phyloP scores from a whole-genome alignment of 2,797 vertebrate species.

The Erithacus rubecula region DNA sequence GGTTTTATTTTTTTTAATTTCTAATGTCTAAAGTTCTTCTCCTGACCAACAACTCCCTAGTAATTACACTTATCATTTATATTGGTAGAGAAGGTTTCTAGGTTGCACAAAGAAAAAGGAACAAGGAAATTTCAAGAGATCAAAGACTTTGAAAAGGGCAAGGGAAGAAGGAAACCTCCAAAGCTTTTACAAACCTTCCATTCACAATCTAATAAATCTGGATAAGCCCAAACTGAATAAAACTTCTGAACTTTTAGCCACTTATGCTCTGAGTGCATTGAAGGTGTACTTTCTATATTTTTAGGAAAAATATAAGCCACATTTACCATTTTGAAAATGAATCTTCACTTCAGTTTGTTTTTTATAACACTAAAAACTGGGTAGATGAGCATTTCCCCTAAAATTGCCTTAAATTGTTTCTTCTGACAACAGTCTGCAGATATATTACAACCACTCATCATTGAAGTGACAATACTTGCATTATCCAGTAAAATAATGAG shows the following conservation, averaged over 20 bases:
- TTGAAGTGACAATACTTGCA: not conserved
- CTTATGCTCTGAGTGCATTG: not conserved
- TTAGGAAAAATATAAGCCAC: not conserved
- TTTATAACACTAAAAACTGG: not conserved
- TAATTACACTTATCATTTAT: not conserved
- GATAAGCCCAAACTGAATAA: not conserved
- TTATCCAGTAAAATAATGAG: not conserved
- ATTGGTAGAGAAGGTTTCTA: not conserved
- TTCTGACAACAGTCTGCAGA: not conserved
- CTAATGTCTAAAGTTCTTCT: not conserved
- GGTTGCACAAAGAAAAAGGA: not conserved
- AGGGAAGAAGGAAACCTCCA: not conserved
- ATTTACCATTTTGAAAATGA: not conserved
- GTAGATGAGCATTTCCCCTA: not conserved
- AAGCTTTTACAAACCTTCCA: not conserved
- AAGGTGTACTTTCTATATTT: not conserved
- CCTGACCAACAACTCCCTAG: not conserved
- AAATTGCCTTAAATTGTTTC: not conserved
- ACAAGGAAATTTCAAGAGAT: not conserved
- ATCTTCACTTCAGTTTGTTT: not conserved
- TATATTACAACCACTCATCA: not conserved
- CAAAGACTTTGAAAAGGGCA: not conserved
- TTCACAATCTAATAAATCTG: not conserved
- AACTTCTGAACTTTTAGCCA: not conserved
- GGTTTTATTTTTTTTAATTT: not conserved